These are phyloP conservation scores for Oeneis ivallda DNA, from an alignment of 2,888 invertebrate species.

Conservation along the genomic window DNA sequence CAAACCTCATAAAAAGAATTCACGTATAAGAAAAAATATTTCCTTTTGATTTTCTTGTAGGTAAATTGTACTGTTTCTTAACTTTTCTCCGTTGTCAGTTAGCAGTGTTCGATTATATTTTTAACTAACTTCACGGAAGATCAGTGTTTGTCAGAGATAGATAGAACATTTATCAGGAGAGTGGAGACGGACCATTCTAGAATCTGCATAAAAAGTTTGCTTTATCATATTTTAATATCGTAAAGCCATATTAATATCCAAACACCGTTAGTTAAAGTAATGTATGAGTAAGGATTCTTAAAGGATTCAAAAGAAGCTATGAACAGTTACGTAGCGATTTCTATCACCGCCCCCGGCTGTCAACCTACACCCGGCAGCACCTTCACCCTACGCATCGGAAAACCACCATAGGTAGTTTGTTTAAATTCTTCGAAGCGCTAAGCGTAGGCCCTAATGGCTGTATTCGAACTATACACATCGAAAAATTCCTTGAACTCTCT, in stretches of 20 bases:
- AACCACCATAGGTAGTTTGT: constrained; percentile 38
- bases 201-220: neutral
- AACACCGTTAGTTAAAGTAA: neutral
- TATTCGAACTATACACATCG: constrained; percentile 36
- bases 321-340: constrained; percentile 39
- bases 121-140: neutral
- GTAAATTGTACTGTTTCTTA: neutral
- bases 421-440: constrained; percentile 38
- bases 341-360: constrained; percentile 49
- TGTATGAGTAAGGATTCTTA: neutral
- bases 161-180: too few relatives aligned
- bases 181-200: neutral
- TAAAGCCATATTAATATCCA: neutral
- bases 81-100: too few relatives aligned
- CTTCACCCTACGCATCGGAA: constrained; percentile 53
- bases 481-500: constrained; percentile 40
- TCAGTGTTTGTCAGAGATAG: too few relatives aligned
- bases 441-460: constrained; percentile 43
- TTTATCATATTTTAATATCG: neutral
- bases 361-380: constrained; percentile 49
- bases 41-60: neutral
- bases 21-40: neutral
- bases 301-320: constrained; percentile 18
- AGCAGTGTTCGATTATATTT: too few relatives aligned
- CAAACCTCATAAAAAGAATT: neutral